Base-by-base conservation (phyloP, 1,140 invertebrate genomes). In the Ooceraea biroi region DNA sequence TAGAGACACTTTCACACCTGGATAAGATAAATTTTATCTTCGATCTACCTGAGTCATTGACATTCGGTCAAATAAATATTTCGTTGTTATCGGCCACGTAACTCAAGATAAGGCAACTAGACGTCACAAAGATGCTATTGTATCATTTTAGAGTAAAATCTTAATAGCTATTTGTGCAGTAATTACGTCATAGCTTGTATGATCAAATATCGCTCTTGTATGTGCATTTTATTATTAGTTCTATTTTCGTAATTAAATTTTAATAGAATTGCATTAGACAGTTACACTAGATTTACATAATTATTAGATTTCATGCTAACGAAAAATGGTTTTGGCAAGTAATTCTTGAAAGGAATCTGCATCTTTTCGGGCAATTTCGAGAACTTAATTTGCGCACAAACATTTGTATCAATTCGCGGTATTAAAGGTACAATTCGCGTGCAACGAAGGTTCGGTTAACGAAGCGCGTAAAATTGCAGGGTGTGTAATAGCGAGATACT, bases 401-500 rank as follows among this genome's bases (percentile, higher is more conserved):
- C 66, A 72, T 72, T 3, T 48, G 14, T 82, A 82, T 82, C 27
- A 71, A 82, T 65, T 82, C 19, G 30, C 61, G 44, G 11, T 11
- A 48, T 22, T 50, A 63, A 69, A 82, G 17, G 52, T 25, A 82
- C 12, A 57, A 78, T 61, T 12, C 57, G 12, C 30, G 46, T 19
- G 76, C 60, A 61, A 55, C 12, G 48, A 58, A 11, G 44, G 44
- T 73, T 46, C 68, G 22, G 36, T 22, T 73, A 69, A 77, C 78
- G 69, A 89, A 84, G 22, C 82, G 76, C 72, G 65, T 74, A 36
- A 69, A 85, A 85, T 72, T 73, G 60, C 25, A 12, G 71, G 10
- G n/a, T 80, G 74, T 63, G 88, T 89, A 91, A 89, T 86, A 68
- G 76, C 48, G 71, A 74, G 85, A 68, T 88, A 90, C 88, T 87